Percentiles rank a stretch among this genome's conserved stretches.
Evolutionary conservation across 2,797 vertebrate species (phyloP).

Genomic region (Cynopterus sphinx): DNA sequence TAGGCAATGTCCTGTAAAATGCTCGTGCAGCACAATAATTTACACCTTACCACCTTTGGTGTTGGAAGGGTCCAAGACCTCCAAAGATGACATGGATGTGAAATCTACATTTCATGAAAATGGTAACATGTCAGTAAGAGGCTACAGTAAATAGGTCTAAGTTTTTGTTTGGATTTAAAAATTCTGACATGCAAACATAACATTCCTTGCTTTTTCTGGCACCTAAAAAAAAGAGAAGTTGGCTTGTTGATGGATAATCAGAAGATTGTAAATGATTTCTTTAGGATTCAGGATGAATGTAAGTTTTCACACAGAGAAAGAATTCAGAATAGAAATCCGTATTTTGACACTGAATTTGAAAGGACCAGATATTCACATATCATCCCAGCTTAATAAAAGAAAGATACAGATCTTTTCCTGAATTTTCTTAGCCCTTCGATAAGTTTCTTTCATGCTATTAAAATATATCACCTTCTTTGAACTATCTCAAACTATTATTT

Average conservation of each 20-base stretch:
- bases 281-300: background rate
- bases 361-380: background rate
- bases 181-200: background rate
- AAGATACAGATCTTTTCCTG: background rate
- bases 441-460: background rate
- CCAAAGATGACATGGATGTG: background rate
- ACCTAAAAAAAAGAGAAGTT: background rate
- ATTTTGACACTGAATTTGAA: slow-evolving; percentile 39
- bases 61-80: background rate
- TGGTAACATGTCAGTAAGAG: background rate
- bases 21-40: background rate
- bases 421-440: background rate
- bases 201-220: background rate
- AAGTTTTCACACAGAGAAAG: background rate
- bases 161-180: slow-evolving; percentile 9
- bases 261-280: background rate
- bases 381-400: background rate
- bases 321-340: slow-evolving; percentile 34
- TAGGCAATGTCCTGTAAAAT: background rate
- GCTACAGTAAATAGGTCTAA: background rate
- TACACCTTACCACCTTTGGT: background rate
- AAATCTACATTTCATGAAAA: background rate
- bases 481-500: background rate
- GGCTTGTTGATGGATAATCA: background rate
- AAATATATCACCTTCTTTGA: background rate